Evolutionary conservation across 2,113 vertebrate genomes (phyloP).

Genomic region (Chloropsis hardwickii): DNA sequence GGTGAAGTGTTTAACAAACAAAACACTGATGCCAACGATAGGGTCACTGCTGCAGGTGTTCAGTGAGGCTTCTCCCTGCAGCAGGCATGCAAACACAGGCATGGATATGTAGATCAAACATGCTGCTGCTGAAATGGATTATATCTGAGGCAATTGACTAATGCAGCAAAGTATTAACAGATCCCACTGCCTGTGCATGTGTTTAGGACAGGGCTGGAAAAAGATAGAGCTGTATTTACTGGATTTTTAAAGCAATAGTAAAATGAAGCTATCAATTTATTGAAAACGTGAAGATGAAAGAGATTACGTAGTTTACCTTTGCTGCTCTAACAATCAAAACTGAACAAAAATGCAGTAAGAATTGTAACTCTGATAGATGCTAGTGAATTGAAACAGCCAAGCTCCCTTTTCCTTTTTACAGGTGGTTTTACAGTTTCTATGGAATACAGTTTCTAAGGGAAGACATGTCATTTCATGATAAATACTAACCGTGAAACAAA

Average conservation of each 20-base stretch:
- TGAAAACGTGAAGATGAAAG: background rate
- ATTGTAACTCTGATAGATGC: background rate
- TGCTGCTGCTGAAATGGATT: background rate
- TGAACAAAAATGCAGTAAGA: background rate
- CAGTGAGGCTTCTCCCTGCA: background rate
- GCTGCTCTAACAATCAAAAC: background rate
- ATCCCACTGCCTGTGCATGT: background rate
- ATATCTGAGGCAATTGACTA: background rate
- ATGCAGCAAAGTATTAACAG: background rate
- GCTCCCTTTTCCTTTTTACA: conserved; percentile 12
- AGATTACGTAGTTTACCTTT: background rate
- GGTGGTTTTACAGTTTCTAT: conserved; percentile 18
- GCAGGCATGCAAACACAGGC: background rate
- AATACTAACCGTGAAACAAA: conserved; percentile 27
- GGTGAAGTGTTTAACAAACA: background rate
- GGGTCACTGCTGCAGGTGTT: background rate
- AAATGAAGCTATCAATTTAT: background rate
- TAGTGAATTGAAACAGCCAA: background rate
- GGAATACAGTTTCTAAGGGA: conserved; percentile 10
- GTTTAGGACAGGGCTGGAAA: background rate
- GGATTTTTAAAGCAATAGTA: background rate
- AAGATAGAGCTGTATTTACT: background rate
- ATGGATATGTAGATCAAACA: background rate
- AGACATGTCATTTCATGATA: conserved; percentile 22
- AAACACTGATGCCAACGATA: background rate